These are phyloP conservation scores for Julus scandinavius DNA, from an alignment of 2,888 invertebrate genomes.

Conservation along the genomic window DNA sequence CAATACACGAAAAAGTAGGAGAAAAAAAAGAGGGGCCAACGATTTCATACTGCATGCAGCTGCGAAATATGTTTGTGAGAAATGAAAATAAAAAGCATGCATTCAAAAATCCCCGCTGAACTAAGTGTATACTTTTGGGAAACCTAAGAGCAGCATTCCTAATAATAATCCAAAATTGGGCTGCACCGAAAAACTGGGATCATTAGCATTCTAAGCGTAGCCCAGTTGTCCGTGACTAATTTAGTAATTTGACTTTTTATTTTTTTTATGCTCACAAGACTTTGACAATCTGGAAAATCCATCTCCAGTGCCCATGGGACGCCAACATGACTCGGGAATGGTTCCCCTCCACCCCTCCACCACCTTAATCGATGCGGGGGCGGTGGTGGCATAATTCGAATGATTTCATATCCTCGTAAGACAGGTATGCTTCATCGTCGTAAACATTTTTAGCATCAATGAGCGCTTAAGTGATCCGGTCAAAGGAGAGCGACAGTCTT, in stretches of 20 bases:
- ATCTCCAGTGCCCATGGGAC: not conserved
- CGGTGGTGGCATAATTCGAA: not conserved
- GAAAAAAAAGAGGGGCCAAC: not conserved
- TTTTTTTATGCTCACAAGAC: not conserved
- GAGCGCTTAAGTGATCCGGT: constrained; percentile 39
- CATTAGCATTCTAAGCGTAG: no score
- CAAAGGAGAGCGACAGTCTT: constrained; percentile 42
- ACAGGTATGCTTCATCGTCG: constrained; percentile 11
- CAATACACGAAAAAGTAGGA: not conserved
- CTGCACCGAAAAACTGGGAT: no score
- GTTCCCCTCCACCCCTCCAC: not conserved
- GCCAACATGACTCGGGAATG: not conserved
- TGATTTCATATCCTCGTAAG: constrained; percentile 34
- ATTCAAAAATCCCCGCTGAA: no score
- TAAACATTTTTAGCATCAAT: constrained; percentile 34
- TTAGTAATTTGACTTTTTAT: no score
- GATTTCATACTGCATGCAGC: no score
- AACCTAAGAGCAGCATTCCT: no score
- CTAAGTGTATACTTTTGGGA: no score
- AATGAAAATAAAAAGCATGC: no score
- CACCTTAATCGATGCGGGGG: not conserved
- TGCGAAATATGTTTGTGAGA: no score
- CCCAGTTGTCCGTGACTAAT: no score
- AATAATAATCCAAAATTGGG: no score
- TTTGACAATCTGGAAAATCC: not conserved